phyloP scores from a whole-genome alignment of 1,140 invertebrate genomes.

The Aphis gossypii region DNA sequence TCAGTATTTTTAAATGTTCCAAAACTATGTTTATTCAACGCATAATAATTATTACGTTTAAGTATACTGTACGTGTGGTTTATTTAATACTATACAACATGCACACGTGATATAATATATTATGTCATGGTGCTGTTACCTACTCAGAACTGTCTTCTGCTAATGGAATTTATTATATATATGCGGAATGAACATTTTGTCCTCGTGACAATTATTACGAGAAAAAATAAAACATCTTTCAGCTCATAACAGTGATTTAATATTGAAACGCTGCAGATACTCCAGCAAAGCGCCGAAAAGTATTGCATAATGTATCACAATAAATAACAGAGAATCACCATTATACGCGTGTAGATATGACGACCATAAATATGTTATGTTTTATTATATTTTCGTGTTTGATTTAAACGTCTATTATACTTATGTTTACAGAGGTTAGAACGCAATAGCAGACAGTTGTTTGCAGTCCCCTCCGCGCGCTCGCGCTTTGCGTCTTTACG shows the following conservation, averaged over 20 bases:
- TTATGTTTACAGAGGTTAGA: not conserved
- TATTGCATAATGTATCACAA: not conserved
- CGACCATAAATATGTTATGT: too few relatives aligned
- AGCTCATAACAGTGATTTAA: not conserved
- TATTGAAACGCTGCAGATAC: not conserved
- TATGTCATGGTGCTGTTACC: not conserved
- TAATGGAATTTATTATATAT: not conserved
- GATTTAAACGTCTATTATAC: not conserved
- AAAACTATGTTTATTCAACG: not conserved
- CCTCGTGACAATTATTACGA: not conserved
- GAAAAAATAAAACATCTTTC: not conserved
- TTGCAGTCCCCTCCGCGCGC: too few relatives aligned
- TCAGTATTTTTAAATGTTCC: slow-evolving; percentile 38
- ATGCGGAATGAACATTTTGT: not conserved
- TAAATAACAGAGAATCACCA: not conserved
- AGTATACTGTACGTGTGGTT: not conserved
- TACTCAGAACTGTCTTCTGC: not conserved
- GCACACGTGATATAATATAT: not conserved
- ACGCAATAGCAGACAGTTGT: too few relatives aligned
- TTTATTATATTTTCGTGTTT: not conserved
- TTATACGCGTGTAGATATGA: too few relatives aligned
- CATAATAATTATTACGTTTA: not conserved
- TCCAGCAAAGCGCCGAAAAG: not conserved
- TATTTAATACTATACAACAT: not conserved
- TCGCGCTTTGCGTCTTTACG: not conserved